A percentile compares a stretch with the other conserved stretches of the same genome.
Evolutionary conservation across 1,140 invertebrate species (phyloP).

Genomic region (Epicauta chinensis): DNA sequence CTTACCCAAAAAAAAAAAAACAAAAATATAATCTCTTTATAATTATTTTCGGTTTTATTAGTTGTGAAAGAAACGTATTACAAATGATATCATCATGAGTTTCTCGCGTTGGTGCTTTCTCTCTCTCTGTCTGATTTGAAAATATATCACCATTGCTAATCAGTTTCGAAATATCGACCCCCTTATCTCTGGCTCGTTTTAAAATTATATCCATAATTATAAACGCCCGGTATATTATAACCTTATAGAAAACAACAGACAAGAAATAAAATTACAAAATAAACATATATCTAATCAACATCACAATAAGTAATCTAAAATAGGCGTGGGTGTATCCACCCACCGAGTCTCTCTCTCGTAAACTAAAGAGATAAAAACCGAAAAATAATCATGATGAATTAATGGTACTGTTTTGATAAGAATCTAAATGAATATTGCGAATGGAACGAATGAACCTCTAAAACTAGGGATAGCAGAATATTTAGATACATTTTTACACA

Average conservation of each 20-base stretch:
- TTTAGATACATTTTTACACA: no score
- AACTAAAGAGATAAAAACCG: conserved; percentile 14
- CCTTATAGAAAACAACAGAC: background rate
- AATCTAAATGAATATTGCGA: conserved; percentile 21
- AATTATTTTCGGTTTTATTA: no score
- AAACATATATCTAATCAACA: conserved; percentile 19
- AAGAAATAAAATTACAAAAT: conserved; percentile 16
- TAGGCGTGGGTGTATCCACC: conserved; percentile 21
- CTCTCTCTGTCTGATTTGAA: no score
- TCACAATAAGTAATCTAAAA: conserved; percentile 17
- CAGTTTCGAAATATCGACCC: conserved; percentile 8
- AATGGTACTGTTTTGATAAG: conserved; percentile 11
- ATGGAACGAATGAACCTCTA: background rate
- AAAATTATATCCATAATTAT: conserved; percentile 14
- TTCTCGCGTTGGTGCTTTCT: no score
- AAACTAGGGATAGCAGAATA: no score
- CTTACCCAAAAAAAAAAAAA: no score
- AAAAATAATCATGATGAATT: conserved; percentile 25
- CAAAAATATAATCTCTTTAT: no score
- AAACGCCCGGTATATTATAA: background rate
- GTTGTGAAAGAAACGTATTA: no score
- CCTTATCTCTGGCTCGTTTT: conserved; percentile 1
- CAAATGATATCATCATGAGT: no score
- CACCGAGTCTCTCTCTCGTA: conserved; percentile 15
- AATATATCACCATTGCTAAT: conserved; percentile 2